phyloP scores from a whole-genome alignment of 2,888 invertebrate genomes.

The Tortrix viridana region DNA sequence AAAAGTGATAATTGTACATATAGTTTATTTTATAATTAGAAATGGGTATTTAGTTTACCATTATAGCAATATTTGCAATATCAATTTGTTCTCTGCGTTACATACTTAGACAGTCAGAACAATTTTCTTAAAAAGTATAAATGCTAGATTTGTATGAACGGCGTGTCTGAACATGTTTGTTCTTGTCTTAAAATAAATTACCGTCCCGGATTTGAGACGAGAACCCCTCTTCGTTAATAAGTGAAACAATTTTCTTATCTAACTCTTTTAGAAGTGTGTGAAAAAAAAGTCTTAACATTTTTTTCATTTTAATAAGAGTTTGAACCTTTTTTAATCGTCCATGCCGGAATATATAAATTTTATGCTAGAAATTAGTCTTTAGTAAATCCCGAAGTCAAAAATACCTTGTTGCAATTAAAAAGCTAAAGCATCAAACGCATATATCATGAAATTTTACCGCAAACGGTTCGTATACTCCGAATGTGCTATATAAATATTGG shows the following conservation, averaged over 20 bases:
- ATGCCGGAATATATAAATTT: no score
- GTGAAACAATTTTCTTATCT: conserved; percentile 48
- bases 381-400: no score
- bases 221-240: conserved; percentile 44
- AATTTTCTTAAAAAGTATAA: conserved; percentile 1
- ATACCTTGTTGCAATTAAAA: no score
- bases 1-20: no score
- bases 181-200: conserved; percentile 40
- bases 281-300: conserved; percentile 3
- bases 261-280: conserved; percentile 39
- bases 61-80: no score
- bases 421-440: background rate
- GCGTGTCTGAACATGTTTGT: conserved; percentile 49
- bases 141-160: conserved; percentile 20
- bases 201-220: conserved; percentile 41
- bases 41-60: no score
- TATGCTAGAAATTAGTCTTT: no score
- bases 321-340: no score
- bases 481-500: conserved; percentile 22
- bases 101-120: background rate
- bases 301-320: background rate
- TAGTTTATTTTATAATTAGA: no score
- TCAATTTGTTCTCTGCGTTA: no score
- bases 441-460: conserved; percentile 20
- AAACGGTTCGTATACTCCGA: conserved; percentile 9